These are phyloP conservation scores for Lanius collurio DNA, from an alignment of 2,113 vertebrate genomes.

Conservation along the genomic window DNA sequence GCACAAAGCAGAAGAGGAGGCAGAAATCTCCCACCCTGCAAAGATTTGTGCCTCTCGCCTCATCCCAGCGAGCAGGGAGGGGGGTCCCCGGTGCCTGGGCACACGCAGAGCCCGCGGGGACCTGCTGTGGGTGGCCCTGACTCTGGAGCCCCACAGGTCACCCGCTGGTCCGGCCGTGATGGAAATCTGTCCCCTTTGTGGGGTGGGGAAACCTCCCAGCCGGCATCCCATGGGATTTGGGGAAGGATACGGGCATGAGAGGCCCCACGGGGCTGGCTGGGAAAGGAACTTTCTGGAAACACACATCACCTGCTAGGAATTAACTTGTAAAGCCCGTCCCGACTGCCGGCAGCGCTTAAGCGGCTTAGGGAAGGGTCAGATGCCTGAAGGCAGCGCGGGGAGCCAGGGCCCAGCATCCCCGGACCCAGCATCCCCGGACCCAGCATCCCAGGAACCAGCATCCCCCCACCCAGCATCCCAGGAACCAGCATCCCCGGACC, in stretches of 20 bases:
- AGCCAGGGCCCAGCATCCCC: background rate
- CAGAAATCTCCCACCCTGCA: background rate
- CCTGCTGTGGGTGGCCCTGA: background rate
- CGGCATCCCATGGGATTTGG: rapidly evolving
- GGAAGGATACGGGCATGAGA: background rate
- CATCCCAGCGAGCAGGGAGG: rapidly evolving
- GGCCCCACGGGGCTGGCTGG: background rate
- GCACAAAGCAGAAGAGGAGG: background rate
- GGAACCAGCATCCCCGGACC: too few species aligned
- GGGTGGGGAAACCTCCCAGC: background rate
- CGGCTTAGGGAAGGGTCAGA: constrained; percentile 37
- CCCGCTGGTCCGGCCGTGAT: rapidly evolving
- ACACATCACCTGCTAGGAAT: constrained; percentile 62
- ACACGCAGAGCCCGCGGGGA: background rate
- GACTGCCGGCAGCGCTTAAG: constrained; percentile 2
- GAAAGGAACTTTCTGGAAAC: constrained; percentile 5
- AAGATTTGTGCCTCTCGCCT: background rate
- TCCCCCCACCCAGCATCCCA: background rate
- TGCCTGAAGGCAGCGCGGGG: background rate
- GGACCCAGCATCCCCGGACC: too few species aligned
- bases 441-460: too few species aligned
- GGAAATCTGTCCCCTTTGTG: background rate
- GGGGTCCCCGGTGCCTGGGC: background rate
- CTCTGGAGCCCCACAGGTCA: background rate
- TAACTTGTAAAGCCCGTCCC: background rate